Conservation (phyloP, 2,113 vertebrate genomes). For the Pseudopodoces humilis region DNA sequence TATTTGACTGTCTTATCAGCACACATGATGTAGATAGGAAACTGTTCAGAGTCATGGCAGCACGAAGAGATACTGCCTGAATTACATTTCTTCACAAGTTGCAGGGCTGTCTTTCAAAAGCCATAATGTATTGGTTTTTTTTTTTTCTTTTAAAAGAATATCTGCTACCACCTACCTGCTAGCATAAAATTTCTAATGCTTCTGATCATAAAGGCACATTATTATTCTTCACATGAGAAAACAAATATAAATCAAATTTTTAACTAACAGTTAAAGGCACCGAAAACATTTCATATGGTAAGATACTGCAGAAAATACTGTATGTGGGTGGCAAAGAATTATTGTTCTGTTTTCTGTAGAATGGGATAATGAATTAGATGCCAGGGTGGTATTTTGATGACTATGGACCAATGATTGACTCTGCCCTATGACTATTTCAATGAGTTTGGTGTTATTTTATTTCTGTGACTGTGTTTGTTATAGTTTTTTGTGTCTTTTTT, state of each 20-base stretch:
- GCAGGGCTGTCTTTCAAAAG: background rate
- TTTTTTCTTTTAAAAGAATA: background rate
- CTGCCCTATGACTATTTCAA: background rate
- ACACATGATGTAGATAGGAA: background rate
- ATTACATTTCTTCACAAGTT: background rate
- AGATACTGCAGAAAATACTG: background rate
- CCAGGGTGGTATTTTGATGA: background rate
- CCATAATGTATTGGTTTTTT: background rate
- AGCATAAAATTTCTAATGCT: background rate
- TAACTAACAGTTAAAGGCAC: background rate
- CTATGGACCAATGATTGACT: background rate
- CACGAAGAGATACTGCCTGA: background rate
- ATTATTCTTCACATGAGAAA: background rate
- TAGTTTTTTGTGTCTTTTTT: accelerated
- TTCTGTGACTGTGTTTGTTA: background rate
- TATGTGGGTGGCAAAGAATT: background rate
- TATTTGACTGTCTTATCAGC: slow-evolving; percentile 33
- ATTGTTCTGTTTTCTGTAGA: background rate
- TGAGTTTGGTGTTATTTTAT: background rate
- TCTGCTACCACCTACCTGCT: background rate
- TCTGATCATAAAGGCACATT: background rate
- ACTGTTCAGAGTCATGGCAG: background rate
- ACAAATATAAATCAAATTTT: background rate
- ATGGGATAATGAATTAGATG: background rate
- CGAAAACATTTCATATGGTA: background rate